Evolutionary conservation across 2,888 invertebrate genomes (phyloP).

Genomic region (Pteria penguin): DNA sequence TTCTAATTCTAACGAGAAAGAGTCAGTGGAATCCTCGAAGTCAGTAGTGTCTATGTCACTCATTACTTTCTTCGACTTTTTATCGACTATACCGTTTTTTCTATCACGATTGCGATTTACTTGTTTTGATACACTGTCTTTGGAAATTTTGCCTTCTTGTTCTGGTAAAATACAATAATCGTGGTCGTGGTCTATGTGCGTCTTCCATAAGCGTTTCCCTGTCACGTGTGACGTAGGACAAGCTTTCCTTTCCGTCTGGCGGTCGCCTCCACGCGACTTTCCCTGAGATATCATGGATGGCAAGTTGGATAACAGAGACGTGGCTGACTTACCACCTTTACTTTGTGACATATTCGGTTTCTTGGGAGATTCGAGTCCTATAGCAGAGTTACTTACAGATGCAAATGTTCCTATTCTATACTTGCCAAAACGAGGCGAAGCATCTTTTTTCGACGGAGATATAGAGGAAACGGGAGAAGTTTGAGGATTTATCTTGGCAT

Average conservation of each 20-base stretch:
- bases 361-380: conserved; percentile 56
- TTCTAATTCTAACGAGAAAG: not conserved
- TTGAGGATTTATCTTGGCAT: not conserved
- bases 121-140: not conserved
- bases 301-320: conserved; percentile 21
- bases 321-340: conserved; percentile 12
- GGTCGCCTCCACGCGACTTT: not conserved
- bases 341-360: conserved; percentile 21
- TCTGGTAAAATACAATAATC: conserved; percentile 66
- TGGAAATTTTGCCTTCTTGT: conserved; percentile 20
- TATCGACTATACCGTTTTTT: conserved; percentile 20
- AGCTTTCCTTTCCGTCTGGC: not conserved
- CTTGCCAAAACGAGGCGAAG: conserved; percentile 65
- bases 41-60: conserved; percentile 7
- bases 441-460: conserved; percentile 36
- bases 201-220: conserved; percentile 5
- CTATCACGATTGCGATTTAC: conserved; percentile 13
- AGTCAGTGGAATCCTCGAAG: conserved; percentile 3
- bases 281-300: not conserved
- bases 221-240: conserved; percentile 11
- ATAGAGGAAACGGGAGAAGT: conserved; percentile 8
- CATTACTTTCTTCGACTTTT: conserved; percentile 14
- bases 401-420: conserved; percentile 72
- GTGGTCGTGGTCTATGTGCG: conserved; percentile 70
- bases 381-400: conserved; percentile 69